phyloP scores from a whole-genome alignment of 64 coral and sea anemone species.

The Cladopsammia gracilis region DNA sequence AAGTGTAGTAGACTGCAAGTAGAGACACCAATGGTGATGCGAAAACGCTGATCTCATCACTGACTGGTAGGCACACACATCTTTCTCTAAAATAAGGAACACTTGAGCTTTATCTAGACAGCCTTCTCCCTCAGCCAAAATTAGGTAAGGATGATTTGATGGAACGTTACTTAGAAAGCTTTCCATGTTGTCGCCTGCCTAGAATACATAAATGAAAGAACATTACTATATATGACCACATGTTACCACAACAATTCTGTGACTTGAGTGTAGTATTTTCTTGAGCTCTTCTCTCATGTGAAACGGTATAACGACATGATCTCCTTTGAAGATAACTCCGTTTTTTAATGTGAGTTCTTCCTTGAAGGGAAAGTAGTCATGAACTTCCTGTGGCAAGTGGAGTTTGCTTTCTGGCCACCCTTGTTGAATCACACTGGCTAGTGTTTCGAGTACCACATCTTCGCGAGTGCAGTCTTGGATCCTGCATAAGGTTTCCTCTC shows the following conservation, averaged over 20 bases:
- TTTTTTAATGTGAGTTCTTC: constrained; percentile 44
- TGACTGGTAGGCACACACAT: constrained; percentile 1
- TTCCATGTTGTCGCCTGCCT: constrained; percentile 9
- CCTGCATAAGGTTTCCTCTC: too few relatives aligned
- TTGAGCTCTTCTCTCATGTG: constrained; percentile 13
- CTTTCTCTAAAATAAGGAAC: not conserved
- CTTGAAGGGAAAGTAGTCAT: constrained; percentile 38
- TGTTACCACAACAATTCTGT: constrained; percentile 9
- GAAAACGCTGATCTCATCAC: not conserved
- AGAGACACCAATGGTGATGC: too few relatives aligned
- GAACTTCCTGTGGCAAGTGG: not conserved
- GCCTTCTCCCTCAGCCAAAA: not conserved
- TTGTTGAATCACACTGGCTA: too few relatives aligned
- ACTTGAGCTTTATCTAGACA: not conserved
- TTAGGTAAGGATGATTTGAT: not conserved
- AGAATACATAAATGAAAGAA: not conserved
- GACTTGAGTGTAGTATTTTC: not conserved
- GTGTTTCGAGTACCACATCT: too few relatives aligned
- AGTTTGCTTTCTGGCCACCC: too few relatives aligned
- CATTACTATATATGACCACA: not conserved
- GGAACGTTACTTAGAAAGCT: not conserved
- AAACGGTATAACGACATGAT: constrained; percentile 50
- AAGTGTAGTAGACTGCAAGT: too few relatives aligned
- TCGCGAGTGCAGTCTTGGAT: too few relatives aligned
- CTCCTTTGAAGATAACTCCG: constrained; percentile 61